phyloP scores from a whole-genome alignment of 2,113 vertebrate genomes.

The Takifugu flavidus region DNA sequence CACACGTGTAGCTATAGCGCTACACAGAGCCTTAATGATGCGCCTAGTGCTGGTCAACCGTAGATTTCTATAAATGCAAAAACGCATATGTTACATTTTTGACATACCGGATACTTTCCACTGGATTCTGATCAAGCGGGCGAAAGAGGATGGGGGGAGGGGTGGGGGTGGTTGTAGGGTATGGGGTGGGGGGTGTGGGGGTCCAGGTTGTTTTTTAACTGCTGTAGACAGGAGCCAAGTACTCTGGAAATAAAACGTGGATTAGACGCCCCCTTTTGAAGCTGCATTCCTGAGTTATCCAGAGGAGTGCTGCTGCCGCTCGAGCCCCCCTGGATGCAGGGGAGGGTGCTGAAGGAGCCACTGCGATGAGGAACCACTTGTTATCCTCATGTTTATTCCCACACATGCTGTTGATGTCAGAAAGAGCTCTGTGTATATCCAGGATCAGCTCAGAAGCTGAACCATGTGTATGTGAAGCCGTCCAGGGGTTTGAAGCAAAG shows the following conservation, averaged over 20 bases:
- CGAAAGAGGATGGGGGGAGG: too few relatives aligned
- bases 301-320: constrained; percentile 15
- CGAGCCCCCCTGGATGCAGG: not conserved
- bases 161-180: not conserved
- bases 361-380: constrained; percentile 3
- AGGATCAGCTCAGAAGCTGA: not conserved
- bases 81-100: too few relatives aligned
- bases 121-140: too few relatives aligned
- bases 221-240: not conserved
- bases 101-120: too few relatives aligned
- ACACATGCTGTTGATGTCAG: not conserved
- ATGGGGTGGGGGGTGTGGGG: constrained; percentile 16
- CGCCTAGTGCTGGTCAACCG: too few relatives aligned
- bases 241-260: constrained; percentile 46
- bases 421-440: not conserved
- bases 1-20: too few relatives aligned
- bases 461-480: not conserved
- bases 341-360: not conserved
- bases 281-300: constrained; percentile 52
- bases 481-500: not conserved
- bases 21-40: too few relatives aligned
- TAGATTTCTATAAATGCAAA: too few relatives aligned
- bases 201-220: constrained; percentile 18
- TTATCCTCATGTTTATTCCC: constrained; percentile 8
- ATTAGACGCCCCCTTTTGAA: constrained; percentile 37